These are phyloP conservation scores for Prinia subflava DNA, from an alignment of 2,113 vertebrate genomes.

Conservation along the genomic window DNA sequence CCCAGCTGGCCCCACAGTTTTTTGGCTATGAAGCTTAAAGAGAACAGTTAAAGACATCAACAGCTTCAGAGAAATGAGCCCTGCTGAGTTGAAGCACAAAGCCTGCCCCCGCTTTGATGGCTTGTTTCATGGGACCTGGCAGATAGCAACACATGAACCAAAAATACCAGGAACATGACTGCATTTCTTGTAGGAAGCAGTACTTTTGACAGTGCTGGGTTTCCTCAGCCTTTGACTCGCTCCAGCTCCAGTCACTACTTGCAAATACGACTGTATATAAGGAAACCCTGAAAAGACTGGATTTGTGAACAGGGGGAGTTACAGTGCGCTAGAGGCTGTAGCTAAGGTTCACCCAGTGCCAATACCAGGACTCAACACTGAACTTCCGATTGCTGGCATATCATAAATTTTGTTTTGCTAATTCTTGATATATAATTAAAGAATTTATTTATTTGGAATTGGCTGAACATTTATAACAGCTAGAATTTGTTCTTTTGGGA, in stretches of 20 bases:
- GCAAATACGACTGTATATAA: not conserved
- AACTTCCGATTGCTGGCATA: no score
- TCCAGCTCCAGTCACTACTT: not conserved
- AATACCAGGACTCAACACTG: no score
- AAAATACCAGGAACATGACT: not conserved
- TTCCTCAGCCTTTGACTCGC: not conserved
- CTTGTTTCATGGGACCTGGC: not conserved
- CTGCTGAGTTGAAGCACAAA: not conserved
- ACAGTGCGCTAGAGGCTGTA: no score
- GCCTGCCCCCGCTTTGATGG: not conserved
- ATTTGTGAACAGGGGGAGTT: no score
- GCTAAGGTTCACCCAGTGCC: no score
- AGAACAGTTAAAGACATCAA: not conserved
- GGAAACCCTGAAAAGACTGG: no score
- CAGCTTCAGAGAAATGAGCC: not conserved
- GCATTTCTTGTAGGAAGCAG: fast-evolving
- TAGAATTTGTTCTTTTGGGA: not conserved
- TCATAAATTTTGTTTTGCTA: no score
- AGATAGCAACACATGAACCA: not conserved
- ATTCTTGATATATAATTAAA: no score
- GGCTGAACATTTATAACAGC: no score
- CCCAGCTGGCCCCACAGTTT: not conserved
- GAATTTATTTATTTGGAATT: no score
- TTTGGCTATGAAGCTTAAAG: not conserved
- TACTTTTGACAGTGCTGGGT: not conserved